A percentile compares a stretch with the other conserved stretches of the same genome.
These are phyloP conservation scores for Orthosia gothica DNA, from an alignment of 2,888 invertebrate species.

Conservation along the genomic window DNA sequence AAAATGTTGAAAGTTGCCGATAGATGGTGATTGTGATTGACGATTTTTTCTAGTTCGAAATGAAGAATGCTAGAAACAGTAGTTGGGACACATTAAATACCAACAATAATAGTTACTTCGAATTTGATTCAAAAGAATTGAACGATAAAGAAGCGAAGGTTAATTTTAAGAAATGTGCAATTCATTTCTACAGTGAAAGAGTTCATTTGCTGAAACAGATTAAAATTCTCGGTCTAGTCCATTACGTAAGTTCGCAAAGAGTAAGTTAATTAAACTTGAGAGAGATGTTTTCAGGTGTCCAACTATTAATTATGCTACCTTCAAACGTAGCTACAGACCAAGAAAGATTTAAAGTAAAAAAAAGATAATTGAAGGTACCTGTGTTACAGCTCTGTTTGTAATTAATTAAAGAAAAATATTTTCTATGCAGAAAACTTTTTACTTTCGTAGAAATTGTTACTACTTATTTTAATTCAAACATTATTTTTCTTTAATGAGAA, in stretches of 20 bases:
- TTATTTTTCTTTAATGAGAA: no score
- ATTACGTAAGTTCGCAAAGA: slow-evolving; percentile 42
- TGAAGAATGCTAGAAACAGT: no score
- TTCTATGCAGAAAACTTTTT: not conserved
- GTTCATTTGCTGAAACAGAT: slow-evolving; percentile 24
- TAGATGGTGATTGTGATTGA: no score
- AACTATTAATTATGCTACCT: slow-evolving; percentile 52
- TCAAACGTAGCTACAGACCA: slow-evolving; percentile 26
- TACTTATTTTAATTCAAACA: not conserved
- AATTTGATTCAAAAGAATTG: not conserved
- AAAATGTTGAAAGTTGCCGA: no score
- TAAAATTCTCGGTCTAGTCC: slow-evolving; percentile 39
- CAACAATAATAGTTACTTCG: no score
- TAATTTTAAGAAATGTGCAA: slow-evolving; percentile 1
- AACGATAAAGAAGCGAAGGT: not conserved
- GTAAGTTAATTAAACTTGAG: slow-evolving; percentile 55
- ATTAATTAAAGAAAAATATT: slow-evolving; percentile 31
- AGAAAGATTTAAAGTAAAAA: not conserved
- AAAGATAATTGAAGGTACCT: slow-evolving; percentile 11
- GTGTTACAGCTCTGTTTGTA: slow-evolving; percentile 5
- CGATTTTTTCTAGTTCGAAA: no score
- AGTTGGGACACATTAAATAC: no score
- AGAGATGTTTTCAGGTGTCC: slow-evolving; percentile 40
- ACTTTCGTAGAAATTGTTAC: not conserved
- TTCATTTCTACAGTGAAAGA: not conserved